Evolutionary conservation across 2,113 vertebrate genomes (phyloP).

Genomic region (Rhizomys pruinosus): DNA sequence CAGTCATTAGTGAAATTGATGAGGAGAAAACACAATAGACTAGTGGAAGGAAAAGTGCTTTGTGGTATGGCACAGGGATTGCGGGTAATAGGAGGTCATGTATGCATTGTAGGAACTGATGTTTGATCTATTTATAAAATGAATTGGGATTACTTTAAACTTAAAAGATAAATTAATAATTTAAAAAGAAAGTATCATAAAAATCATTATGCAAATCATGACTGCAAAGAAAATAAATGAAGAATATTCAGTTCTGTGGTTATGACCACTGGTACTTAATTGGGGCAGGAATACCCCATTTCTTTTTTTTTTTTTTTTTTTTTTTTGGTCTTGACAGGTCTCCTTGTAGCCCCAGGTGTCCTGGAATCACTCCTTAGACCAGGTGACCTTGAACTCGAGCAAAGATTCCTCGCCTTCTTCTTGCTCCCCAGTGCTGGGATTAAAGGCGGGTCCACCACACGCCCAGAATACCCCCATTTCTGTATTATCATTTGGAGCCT

Average conservation of each 20-base stretch:
- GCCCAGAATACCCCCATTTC: background rate
- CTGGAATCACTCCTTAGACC: too few species aligned
- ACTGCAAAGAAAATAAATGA: background rate
- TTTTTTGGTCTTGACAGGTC: too few species aligned
- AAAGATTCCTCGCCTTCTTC: too few species aligned
- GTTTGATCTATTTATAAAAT: background rate
- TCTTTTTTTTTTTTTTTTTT: too few species aligned
- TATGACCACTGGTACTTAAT: background rate
- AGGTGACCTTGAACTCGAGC: too few species aligned
- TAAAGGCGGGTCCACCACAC: too few species aligned
- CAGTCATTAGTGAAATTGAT: background rate
- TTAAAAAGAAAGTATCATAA: slow-evolving; percentile 26
- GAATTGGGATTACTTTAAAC: slow-evolving; percentile 13
- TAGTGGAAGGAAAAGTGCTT: background rate
- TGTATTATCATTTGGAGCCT: background rate
- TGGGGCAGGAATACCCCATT: background rate
- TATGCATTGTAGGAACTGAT: background rate
- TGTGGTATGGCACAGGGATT: background rate
- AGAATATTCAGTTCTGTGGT: background rate
- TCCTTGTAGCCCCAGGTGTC: too few species aligned
- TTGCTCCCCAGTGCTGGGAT: too few species aligned
- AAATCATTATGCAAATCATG: background rate
- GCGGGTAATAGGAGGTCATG: background rate
- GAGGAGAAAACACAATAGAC: background rate
- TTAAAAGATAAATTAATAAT: background rate